These are phyloP conservation scores for Garrulus glandarius DNA, from an alignment of 2,797 vertebrate species.

Conservation along the genomic window DNA sequence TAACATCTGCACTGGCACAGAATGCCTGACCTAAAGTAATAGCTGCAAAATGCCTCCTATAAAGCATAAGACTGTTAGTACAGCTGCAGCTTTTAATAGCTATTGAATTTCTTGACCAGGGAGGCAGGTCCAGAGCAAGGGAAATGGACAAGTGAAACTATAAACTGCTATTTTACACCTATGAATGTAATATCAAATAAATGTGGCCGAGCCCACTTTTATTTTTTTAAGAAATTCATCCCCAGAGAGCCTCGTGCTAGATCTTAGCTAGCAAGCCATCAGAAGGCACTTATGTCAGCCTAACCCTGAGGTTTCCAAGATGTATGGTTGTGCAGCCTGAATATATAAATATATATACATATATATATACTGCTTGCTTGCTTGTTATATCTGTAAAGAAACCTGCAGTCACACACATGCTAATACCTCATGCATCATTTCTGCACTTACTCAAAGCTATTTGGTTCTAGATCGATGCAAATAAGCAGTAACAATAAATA, in stretches of 20 bases:
- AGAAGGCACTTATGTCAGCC: constrained; percentile 58
- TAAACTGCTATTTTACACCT: constrained; percentile 67
- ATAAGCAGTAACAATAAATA: neutral
- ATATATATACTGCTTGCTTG: neutral
- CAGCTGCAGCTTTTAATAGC: constrained; percentile 68
- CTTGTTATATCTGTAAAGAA: constrained; percentile 15
- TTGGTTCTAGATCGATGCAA: neutral
- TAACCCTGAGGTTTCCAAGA: neutral
- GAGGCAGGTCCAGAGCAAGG: constrained; percentile 40
- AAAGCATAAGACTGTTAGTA: constrained; percentile 56
- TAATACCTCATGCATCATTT: neutral
- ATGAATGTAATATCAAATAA: constrained; percentile 64
- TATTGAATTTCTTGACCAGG: constrained; percentile 58
- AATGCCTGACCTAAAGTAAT: constrained; percentile 23
- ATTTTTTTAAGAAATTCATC: constrained; percentile 50
- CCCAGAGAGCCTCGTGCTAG: neutral
- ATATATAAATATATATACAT: neutral
- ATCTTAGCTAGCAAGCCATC: constrained; percentile 42
- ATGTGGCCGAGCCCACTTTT: constrained; percentile 5
- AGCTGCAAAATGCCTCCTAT: constrained; percentile 58
- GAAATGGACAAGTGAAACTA: constrained; percentile 64
- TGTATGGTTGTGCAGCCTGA: neutral
- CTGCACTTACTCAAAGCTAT: neutral
- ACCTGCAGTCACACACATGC: neutral
- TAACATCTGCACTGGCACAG: constrained; percentile 56